These are phyloP conservation scores for Drosophila malerkotliana DNA, from an alignment of 1,140 invertebrate species.

Conservation along the genomic window DNA sequence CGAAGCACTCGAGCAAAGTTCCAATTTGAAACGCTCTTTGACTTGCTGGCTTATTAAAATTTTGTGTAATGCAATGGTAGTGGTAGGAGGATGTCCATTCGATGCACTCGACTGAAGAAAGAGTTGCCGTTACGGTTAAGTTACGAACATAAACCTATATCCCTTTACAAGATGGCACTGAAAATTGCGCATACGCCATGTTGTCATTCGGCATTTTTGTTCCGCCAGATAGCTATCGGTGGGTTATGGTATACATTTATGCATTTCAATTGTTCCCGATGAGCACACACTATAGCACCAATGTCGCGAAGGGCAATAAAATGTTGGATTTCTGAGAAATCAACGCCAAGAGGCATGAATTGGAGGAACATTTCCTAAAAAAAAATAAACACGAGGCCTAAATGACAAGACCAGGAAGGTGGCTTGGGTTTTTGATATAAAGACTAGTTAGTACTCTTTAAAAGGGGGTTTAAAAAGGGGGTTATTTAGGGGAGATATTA, in stretches of 20 bases:
- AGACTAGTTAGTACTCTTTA: not conserved
- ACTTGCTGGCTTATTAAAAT: conserved; percentile 11
- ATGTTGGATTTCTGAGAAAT: conserved; percentile 19
- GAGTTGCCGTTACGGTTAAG: conserved; percentile 10
- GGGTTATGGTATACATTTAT: conserved; percentile 24
- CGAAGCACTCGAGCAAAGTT: not conserved
- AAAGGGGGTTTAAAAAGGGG: not conserved
- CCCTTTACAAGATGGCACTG: conserved; percentile 17
- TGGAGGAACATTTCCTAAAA: conserved; percentile 10
- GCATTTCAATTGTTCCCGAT: conserved; percentile 44
- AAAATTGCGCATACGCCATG: conserved; percentile 47
- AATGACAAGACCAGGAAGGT: not conserved
- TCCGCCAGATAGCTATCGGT: conserved; percentile 23
- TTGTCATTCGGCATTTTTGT: conserved; percentile 19
- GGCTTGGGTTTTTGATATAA: not conserved
- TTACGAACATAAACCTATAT: conserved; percentile 1
- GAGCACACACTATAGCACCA: conserved; percentile 1
- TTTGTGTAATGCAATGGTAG: not conserved
- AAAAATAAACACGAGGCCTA: conserved; percentile 18
- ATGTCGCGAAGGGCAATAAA: conserved; percentile 3
- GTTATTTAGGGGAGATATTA: no score
- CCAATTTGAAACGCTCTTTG: conserved; percentile 18
- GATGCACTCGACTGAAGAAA: not conserved
- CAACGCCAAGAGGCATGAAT: conserved; percentile 12
- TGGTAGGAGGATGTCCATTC: not conserved